Percentiles rank a stretch among this genome's conserved stretches.
Conservation (phyloP, 2,113 vertebrate genomes). For the Oriolus oriolus region DNA sequence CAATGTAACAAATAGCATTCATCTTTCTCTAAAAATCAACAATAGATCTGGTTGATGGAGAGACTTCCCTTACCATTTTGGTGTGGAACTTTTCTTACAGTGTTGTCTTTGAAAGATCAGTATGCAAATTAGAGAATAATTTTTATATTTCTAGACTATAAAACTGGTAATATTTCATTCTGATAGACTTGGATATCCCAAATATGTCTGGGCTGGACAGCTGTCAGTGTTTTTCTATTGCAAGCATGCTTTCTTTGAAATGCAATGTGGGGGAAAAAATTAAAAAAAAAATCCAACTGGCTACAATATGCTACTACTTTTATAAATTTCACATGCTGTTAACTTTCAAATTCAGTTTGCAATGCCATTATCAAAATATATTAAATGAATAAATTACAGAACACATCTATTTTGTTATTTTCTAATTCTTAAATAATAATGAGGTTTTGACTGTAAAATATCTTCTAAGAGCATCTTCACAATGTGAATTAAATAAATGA, state of each 20-base stretch:
- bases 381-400: neutral
- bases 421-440: neutral
- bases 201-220: neutral
- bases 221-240: neutral
- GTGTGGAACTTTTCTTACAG: neutral
- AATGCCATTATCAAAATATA: neutral
- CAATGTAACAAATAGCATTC: neutral
- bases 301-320: neutral
- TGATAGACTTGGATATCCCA: neutral
- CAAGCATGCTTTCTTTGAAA: neutral
- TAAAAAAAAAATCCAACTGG: neutral
- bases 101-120: neutral
- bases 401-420: neutral
- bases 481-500: neutral
- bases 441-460: neutral
- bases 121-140: neutral
- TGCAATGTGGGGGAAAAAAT: neutral
- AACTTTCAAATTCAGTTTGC: neutral
- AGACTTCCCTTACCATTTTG: neutral
- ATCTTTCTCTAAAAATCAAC: neutral
- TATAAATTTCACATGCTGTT: neutral
- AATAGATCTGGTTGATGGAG: neutral
- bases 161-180: neutral
- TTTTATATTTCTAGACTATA: neutral
- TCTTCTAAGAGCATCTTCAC: neutral